Evolutionary conservation across 2,888 invertebrate species (phyloP), one percentile per base, ranked within the genome.

Genomic region (Crepidodera aurea): DNA sequence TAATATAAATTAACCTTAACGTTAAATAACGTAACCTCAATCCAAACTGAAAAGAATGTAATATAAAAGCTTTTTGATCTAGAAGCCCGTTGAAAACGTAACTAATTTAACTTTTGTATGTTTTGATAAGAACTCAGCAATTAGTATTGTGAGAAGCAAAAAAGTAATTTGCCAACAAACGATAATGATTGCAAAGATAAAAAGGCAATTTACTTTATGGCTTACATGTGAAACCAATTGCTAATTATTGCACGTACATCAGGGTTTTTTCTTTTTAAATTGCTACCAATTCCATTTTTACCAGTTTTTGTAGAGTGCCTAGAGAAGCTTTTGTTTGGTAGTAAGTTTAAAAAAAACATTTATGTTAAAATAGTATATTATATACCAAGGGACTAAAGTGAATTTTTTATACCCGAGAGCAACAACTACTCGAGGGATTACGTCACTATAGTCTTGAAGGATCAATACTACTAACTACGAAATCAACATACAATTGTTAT

Each of bases 111-210:
- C 56, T 46, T 56, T 46, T 46, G 25, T 56, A 19, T 46, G 44
- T 46, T 25, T 48, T 50, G 57, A 57, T 57, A 39, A 57, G 27
- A 29, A 8, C 12, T 16, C 39, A 12, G 27, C 42, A 54, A 57
- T 57, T 27, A 50, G 48, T 32, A 42, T 29, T 54, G 42, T 54
- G 54, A 54, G 19, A 44, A 42, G 22, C 57, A 57, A 57, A 57
- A 57, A 57, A 57, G 48, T 57, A 57, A 57, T 57, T 57, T 48
- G 27, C 57, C 27, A 39, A 50, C 34, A 37, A 48, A 37, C 57
- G 39, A 56, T 56, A 48, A 57, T 32, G 57, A 57, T 57, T 37
- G 27, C 8, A 48, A 12, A 57, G 57, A 57, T 57, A 57, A 57
- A 57, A 57, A 57, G 27, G 37, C 51, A 51, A 34, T 51, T 51